Evolutionary conservation across 2,797 vertebrate genomes (phyloP), one percentile per base, ranked within the genome.

Genomic region (Halcyon badia): DNA sequence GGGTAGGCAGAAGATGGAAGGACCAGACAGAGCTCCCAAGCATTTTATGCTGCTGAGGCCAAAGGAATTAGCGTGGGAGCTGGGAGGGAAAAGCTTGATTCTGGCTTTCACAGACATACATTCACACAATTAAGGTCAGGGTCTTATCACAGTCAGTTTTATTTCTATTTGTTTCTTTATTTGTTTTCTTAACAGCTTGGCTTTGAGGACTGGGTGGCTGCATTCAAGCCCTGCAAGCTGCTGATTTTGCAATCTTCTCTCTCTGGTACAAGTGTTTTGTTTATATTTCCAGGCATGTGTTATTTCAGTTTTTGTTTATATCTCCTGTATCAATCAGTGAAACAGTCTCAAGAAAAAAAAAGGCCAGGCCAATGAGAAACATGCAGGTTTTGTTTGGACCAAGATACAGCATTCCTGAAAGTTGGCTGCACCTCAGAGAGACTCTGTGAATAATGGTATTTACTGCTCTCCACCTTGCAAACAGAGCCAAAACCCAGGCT

Each of bases 351-450:
- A 84, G 89, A 89, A 96, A 91, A 60, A 80, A 88, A 80, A 88
- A 97, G 94, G 81, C 89, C 96, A 96, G 94, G 91, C 84, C 94
- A 93, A 97, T 39, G 77, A 96, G 84, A 97, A 98, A 94, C 94
- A 96, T 35, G 15, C 92, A 95, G 93, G 91, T 93, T 98, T 97
- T 97, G 81, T 97, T 96, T 98, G 96, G 94, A 96, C 65, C 26
- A 42, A 95, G 94, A 87, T 30, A 39, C 3, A 1, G 78, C 95
- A 96, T 98, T 98, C 96, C 94, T 96, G 96, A 94, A 95, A 95
- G 85, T 92, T 98, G 97, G 96, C 97, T 93, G 71, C 18, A 94
- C 87, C 96, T 97, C 88, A 97, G 89, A 97, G 96, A 93, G 83
- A 73, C 86, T 96, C 87, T 54, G 88, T 2, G 10, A 95, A 96